Evolutionary conservation across 2,113 vertebrate species (phyloP).

Genomic region (Micronycteris hirsuta): DNA sequence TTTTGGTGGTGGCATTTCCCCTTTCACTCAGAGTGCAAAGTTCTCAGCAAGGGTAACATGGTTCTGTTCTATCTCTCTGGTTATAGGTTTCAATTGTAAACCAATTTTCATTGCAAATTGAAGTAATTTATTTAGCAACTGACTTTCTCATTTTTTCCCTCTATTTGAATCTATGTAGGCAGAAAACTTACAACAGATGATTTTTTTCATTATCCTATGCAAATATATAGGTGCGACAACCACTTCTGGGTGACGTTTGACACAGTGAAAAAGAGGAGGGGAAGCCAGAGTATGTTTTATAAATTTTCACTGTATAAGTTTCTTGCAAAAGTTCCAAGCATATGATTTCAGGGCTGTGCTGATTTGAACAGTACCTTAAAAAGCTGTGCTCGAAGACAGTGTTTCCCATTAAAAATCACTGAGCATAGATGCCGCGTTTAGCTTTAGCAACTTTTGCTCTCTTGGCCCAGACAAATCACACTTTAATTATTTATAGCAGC

Average conservation of each 20-base stretch:
- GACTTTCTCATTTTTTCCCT: background rate
- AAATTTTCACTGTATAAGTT: background rate
- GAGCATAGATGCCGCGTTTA: background rate
- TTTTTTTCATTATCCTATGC: background rate
- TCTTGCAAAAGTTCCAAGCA: background rate
- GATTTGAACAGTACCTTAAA: background rate
- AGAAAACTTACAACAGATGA: background rate
- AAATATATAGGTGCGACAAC: background rate
- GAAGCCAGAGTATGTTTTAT: background rate
- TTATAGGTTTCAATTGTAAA: background rate
- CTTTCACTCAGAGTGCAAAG: background rate
- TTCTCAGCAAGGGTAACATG: background rate
- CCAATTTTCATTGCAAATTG: conserved; percentile 27
- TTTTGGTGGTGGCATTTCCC: background rate
- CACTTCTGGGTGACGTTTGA: background rate
- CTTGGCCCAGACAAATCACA: background rate
- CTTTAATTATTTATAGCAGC: background rate
- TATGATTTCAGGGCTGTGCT: background rate
- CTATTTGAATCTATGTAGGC: background rate
- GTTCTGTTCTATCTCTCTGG: background rate
- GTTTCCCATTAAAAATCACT: background rate
- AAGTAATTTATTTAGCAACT: conserved; percentile 38
- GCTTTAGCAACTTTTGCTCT: background rate
- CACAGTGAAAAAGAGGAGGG: background rate
- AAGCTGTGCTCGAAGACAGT: background rate